Conservation (phyloP, 1,140 invertebrate genomes). For the Drosophila burlai region DNA sequence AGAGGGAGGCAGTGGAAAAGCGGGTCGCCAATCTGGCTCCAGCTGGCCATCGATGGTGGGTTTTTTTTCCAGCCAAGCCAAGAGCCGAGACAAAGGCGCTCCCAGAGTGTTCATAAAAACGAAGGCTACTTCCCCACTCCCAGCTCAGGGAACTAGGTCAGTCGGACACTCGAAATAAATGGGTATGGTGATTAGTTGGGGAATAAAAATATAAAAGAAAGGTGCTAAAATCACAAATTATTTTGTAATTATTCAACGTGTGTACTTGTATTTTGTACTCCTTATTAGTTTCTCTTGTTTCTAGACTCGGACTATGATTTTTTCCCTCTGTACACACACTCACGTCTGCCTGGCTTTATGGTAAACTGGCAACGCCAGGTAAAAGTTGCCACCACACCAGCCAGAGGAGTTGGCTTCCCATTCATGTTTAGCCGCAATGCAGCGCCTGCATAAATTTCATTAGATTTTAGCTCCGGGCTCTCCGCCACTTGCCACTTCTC, state of each 20-base stretch:
- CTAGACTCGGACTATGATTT: background rate
- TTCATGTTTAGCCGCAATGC: conserved; percentile 76
- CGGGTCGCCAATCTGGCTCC: conserved; percentile 56
- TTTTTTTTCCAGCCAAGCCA: conserved; percentile 38
- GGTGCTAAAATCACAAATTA: background rate
- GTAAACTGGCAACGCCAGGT: conserved; percentile 61
- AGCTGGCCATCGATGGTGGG: conserved; percentile 73
- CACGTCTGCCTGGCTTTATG: conserved; percentile 22
- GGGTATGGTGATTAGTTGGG: background rate
- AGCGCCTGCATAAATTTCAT: conserved; percentile 82
- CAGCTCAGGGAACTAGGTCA: conserved; percentile 62
- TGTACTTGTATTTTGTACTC: background rate
- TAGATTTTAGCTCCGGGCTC: conserved; percentile 69
- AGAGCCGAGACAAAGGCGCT: conserved; percentile 73
- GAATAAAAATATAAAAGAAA: background rate
- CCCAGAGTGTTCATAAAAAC: conserved; percentile 77
- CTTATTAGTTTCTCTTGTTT: background rate
- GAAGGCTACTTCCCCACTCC: conserved; percentile 17
- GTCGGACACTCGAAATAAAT: conserved; percentile 11
- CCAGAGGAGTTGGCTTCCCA: conserved; percentile 38
- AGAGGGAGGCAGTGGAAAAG: conserved; percentile 1
- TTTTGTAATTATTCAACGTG: background rate
- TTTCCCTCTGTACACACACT: conserved; percentile 29
- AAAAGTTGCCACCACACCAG: conserved; percentile 62
- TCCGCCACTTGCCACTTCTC: background rate